Evolutionary conservation across 37 sponge, comb jelly and placozoan genomes (phyloP).

Genomic region (Geodia barretti): DNA sequence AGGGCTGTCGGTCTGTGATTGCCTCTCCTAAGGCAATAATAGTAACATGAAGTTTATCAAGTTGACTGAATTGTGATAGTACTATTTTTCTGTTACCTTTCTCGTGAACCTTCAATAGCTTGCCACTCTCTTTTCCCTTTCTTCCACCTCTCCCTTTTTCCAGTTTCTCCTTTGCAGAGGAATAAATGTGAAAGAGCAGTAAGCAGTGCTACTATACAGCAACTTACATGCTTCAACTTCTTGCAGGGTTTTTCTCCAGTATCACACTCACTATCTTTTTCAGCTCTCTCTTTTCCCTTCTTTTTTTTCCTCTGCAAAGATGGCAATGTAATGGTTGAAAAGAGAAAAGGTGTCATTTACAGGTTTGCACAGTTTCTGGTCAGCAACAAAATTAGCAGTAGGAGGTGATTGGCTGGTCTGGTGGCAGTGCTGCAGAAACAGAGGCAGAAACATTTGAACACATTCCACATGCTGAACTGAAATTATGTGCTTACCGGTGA

Average conservation of each 20-base stretch:
- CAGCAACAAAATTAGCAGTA: background rate
- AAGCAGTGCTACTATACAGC: too few species aligned
- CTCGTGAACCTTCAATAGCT: background rate
- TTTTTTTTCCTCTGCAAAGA: background rate
- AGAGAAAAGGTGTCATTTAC: too few species aligned
- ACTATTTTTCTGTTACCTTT: background rate
- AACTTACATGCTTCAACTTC: background rate
- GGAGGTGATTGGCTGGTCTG: background rate
- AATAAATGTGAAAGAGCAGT: background rate
- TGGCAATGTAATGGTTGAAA: too few species aligned
- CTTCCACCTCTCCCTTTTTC: background rate
- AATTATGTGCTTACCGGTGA: background rate
- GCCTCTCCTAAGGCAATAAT: background rate
- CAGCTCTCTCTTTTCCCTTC: background rate
- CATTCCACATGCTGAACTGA: background rate
- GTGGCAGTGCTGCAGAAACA: background rate
- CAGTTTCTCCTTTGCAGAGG: background rate
- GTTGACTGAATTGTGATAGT: too few species aligned
- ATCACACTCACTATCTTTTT: background rate
- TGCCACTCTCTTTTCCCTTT: background rate
- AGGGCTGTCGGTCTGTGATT: background rate
- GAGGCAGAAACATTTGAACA: too few species aligned
- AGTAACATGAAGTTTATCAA: too few species aligned
- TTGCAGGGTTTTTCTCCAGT: background rate
- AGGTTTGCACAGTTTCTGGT: background rate